Evolutionary conservation across 2,888 invertebrate genomes (phyloP), one percentile per base, ranked within the genome.

Genomic region (Hypselothyrea guttata): DNA sequence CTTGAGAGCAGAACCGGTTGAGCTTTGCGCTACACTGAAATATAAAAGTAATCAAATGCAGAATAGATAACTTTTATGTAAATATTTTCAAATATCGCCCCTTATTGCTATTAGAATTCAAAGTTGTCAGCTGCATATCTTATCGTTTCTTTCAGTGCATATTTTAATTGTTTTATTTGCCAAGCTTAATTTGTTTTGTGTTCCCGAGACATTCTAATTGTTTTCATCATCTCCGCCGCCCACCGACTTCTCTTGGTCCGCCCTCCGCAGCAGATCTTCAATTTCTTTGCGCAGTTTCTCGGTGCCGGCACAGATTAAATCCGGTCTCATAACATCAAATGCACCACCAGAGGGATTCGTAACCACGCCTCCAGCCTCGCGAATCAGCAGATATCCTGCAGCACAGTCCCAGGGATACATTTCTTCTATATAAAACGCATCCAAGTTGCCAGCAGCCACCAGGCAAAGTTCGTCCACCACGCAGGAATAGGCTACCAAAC

Each of bases 361-460:
- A 7, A 95, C 91, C 40, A 91, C 90, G 16, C 95, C 96, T 7
- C 96, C 96, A 34, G 96, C 95, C 91, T 96, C 96, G 56, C 90
- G 88, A 2, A 95, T 91, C 38, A 96, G 92, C 37, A 96, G 87
- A 41, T 91, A 92, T 7, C 94, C 95, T 4, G 95, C 96, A 15
- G 94, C 93, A 33, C 94, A 93, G 86, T 96, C 96, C 96, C 96
- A 96, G 44, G 93, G 92, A 77, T 94, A 93, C 72, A 95, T 91
- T 33, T 93, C 93, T 65, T 94, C 93, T 83, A 94, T 93, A 64
- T 93, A 92, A 87, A 93, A 94, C 16, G 92, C 93, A 88, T 95
- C 94, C 37, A 92, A 89, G 58, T 90, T 90, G 7, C 96, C 96
- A 71, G 91, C 91, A 1, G 96, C 95, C 2, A 96, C 92, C 86